Evolutionary conservation across 2,113 vertebrate species (phyloP), one percentile per base, ranked within the genome.

Genomic region (Cettia cetti): DNA sequence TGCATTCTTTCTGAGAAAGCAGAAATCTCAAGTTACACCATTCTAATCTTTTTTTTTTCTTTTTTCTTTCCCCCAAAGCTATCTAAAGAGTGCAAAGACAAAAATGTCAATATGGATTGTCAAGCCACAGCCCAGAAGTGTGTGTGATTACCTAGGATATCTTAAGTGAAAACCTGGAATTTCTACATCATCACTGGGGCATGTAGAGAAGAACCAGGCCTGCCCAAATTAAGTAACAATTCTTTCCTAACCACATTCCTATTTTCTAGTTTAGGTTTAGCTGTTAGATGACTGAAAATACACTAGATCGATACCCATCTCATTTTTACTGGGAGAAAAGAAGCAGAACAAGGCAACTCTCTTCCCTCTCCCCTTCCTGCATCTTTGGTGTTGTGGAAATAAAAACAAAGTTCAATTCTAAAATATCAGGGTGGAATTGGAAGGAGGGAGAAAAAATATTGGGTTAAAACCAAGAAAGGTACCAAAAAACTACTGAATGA

Each of bases 41-140:
- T 64, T 79, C 30, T 59, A 71, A 11, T 9, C 0, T n/a, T 16
- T 21, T 23, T 23, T 37, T 18, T 17, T 10, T 2, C 28, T 17
- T n/a, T 26, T 26, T 18, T 10, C 10, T 1, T 27, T 10, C 20
- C 1, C 2, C 5, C 10, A 61, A 49, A 59, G n/a, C 10, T 22
- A 6, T 49, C 37, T 57, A 45, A 91, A 7, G 13, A 15, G 33
- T 28, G 7, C 4, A 63, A n/a, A 57, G 15, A 37, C 5, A 24
- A 21, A 57, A 86, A 21, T 5, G 44, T 7, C 37, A 19, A 3
- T 18, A 26, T 57, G 26, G 42, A 72, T 24, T 40, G 19, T 33
- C 33, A 63, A 49, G 22, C 7, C 24, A 31, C 6, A 83, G 39
- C 10, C 4, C 11, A 86, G 71, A 40, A 71, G 20, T 8, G 63